Conservation (phyloP, 2,888 invertebrate species). For the Xiphydria camelus region DNA sequence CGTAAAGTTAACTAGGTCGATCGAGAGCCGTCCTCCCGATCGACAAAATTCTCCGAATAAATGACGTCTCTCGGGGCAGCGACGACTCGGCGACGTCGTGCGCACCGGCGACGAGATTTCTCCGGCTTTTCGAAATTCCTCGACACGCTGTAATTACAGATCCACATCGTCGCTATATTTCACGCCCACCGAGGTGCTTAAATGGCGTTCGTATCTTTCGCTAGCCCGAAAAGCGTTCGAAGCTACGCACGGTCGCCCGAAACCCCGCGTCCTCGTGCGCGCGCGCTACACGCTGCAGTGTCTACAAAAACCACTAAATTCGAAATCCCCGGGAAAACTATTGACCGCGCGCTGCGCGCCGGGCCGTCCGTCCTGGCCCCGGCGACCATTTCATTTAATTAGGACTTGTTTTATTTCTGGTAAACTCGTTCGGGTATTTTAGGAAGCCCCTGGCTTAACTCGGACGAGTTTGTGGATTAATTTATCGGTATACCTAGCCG, state of each 20-base stretch:
- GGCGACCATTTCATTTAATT: constrained; percentile 45
- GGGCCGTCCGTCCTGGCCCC: constrained; percentile 18
- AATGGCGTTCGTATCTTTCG: constrained; percentile 3
- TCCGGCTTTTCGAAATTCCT: too few species aligned
- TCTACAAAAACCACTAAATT: constrained; percentile 29
- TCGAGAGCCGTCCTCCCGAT: too few species aligned
- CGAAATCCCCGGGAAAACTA: constrained; percentile 26
- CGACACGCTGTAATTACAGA: too few species aligned
- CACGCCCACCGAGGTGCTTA: neutral
- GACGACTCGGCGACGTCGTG: too few species aligned
- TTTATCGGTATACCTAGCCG: constrained; percentile 27
- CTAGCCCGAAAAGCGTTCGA: constrained; percentile 1
- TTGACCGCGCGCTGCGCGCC: constrained; percentile 18
- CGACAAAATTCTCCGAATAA: too few species aligned
- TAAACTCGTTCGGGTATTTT: constrained; percentile 48
- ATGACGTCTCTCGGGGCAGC: neutral
- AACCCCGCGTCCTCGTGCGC: constrained; percentile 3
- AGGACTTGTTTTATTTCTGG: constrained; percentile 47
- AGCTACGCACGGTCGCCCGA: neutral
- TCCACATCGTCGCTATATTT: too few species aligned
- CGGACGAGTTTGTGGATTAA: constrained; percentile 29
- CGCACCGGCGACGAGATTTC: too few species aligned
- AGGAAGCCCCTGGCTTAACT: constrained; percentile 32
- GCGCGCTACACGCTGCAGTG: constrained; percentile 1
- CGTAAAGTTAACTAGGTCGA: too few species aligned